Base-by-base conservation (phyloP, 2,113 vertebrate species). In the Chionodraco myersi region DNA sequence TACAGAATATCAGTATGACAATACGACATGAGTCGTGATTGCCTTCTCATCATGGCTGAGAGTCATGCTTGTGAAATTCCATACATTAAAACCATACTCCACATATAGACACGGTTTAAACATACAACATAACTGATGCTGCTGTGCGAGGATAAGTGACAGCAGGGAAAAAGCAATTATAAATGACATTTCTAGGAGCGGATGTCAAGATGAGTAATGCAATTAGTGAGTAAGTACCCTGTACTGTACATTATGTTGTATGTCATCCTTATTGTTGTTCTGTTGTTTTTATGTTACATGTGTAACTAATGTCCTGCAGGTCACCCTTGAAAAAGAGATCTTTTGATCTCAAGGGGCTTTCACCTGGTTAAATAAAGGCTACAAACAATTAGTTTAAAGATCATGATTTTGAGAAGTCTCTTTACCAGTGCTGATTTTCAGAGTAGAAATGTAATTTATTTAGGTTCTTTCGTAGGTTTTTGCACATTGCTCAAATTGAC, bases 101-200 rank as follows among this genome's bases (percentile, higher is more conserved):
- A 16, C 65, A 45, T 2, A 7, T 2, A 7, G 52, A 41, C 26
- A 76, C 3, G 23, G 23, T 67, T 18, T 48, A 49, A 26, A 64
- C 51, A 30, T 3, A 4, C 3, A 14, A 41, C 36, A 8, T 23
- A 3, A 30, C 30, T 30, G 30, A 30, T 30, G 3, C 36, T 18
- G 51, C 54, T 30, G 48, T 13, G 18, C 34, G 23, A 13, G 23
- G 57, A 6, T 66, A 2, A 45, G 49, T 15, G 67, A 30, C 67
- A 34, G 21, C 34, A 45, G 63, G 63, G 30, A 41, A 51, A 11
- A 48, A 48, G 51, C 21, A 23, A n/a, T 11, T 53, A 73, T 54
- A 44, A 51, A 62, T 78, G 8, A 68, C 44, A 58, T 70, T 77
- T 66, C 10, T 10, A 34, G 5, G 3, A 49, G 34, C 23, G 18